Conservation (phyloP, 2,113 vertebrate species). For the Cottus gobio region DNA sequence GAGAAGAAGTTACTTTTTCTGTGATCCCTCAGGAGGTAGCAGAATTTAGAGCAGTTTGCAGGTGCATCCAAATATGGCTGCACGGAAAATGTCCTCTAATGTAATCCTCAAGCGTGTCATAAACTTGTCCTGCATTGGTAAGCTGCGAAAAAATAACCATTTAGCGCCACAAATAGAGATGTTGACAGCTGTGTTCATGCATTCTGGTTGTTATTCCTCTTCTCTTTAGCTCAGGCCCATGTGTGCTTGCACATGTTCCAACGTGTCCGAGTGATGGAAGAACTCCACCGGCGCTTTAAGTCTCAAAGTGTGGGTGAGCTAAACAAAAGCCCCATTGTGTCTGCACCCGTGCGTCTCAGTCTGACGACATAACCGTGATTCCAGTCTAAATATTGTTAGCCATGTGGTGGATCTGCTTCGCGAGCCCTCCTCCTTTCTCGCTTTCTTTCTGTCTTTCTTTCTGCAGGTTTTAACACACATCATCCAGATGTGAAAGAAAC, state of each 20-base stretch:
- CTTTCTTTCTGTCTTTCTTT: background rate
- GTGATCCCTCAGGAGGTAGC: background rate
- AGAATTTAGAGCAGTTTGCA: slow-evolving; percentile 9
- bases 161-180: background rate
- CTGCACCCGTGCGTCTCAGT: slow-evolving; percentile 29
- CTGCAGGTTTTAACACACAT: slow-evolving; percentile 27
- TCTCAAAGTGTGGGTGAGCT: background rate
- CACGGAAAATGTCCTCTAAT: background rate
- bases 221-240: background rate
- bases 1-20: background rate
- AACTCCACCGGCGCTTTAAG: slow-evolving; percentile 13
- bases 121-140: background rate
- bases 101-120: background rate
- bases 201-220: slow-evolving; percentile 4
- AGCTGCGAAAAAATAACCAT: background rate
- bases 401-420: slow-evolving; percentile 23
- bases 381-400: slow-evolving; percentile 70
- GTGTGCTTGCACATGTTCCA: slow-evolving; percentile 33
- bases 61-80: background rate
- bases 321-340: slow-evolving; percentile 53
- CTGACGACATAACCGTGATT: slow-evolving; percentile 22
- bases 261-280: slow-evolving; percentile 31
- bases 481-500: slow-evolving; percentile 42
- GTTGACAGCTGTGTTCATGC: background rate
- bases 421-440: background rate